Evolutionary conservation across 2,113 vertebrate species (phyloP).

Genomic region (Pelodiscus sinensis): DNA sequence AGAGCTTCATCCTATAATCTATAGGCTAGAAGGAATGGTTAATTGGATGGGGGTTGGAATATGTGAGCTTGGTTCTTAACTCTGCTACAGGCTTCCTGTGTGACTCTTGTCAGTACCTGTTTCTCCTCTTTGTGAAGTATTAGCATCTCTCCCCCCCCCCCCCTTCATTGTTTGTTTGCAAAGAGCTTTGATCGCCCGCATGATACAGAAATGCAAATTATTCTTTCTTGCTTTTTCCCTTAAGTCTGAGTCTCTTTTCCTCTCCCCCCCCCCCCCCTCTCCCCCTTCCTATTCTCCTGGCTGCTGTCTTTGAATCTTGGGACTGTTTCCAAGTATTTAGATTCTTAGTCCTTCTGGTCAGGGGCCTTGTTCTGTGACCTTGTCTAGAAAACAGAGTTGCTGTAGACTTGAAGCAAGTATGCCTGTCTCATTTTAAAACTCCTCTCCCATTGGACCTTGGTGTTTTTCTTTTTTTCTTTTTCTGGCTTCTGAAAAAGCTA

Average conservation of each 20-base stretch:
- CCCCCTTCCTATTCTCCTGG: accelerated
- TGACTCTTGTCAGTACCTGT: neutral
- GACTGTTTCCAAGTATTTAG: neutral
- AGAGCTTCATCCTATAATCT: neutral
- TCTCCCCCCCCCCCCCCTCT: neutral
- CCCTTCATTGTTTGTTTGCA: neutral
- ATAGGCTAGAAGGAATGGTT: neutral
- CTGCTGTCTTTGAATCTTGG: neutral
- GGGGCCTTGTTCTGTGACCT: neutral
- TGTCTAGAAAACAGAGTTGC: neutral
- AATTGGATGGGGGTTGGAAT: neutral
- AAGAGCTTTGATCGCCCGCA: conserved; percentile 17
- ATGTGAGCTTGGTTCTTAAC: accelerated
- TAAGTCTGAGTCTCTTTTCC: neutral
- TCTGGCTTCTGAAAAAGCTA: conserved; percentile 36
- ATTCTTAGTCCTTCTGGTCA: neutral
- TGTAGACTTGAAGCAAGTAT: neutral
- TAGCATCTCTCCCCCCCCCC: neutral
- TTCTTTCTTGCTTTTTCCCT: neutral
- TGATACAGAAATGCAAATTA: neutral
- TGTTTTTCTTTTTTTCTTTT: neutral
- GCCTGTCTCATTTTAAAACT: neutral
- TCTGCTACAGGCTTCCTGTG: neutral
- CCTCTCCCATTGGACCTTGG: neutral
- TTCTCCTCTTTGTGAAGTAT: neutral